phyloP scores from a whole-genome alignment of 2,888 invertebrate species.

The Clostera curtula region DNA sequence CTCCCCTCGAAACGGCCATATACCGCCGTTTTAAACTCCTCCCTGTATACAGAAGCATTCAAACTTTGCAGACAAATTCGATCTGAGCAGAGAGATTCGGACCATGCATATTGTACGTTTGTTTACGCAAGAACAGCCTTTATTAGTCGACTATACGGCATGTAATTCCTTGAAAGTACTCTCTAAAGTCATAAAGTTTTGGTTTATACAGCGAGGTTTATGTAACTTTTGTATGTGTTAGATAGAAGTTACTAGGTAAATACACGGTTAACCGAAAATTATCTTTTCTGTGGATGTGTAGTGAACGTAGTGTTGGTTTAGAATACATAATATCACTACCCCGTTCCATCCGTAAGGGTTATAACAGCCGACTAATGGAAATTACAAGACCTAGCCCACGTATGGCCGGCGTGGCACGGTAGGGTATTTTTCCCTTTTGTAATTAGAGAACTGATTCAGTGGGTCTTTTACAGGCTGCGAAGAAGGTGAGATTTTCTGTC shows the following conservation, averaged over 20 bases:
- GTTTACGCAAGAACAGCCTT: slow-evolving; percentile 27
- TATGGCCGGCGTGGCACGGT: too few species aligned
- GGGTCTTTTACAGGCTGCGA: too few species aligned
- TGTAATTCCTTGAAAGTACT: slow-evolving; percentile 16
- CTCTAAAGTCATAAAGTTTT: slow-evolving; percentile 24
- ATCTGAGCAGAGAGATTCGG: slow-evolving; percentile 53
- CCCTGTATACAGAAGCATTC: slow-evolving; percentile 57
- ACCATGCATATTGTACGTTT: slow-evolving; percentile 35
- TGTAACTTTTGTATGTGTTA: slow-evolving; percentile 11
- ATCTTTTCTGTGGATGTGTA: slow-evolving; percentile 1
- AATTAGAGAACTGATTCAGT: too few species aligned
- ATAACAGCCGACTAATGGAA: too few species aligned
- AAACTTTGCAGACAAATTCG: slow-evolving; percentile 74
- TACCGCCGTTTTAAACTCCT: slow-evolving; percentile 46
- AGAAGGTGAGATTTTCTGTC: too few species aligned
- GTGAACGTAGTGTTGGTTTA: slow-evolving; percentile 6
- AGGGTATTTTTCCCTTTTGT: too few species aligned
- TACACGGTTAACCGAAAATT: background rate
- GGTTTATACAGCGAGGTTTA: slow-evolving; percentile 13
- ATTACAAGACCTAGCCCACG: too few species aligned
- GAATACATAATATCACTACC: too few species aligned
- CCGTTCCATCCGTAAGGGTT: too few species aligned
- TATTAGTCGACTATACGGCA: slow-evolving; percentile 23
- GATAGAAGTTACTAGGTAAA: slow-evolving; percentile 7
- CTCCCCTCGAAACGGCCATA: slow-evolving; percentile 30